These are phyloP conservation scores for Acrocephalus kingi DNA, from an alignment of 2,113 vertebrate genomes.

Conservation along the genomic window DNA sequence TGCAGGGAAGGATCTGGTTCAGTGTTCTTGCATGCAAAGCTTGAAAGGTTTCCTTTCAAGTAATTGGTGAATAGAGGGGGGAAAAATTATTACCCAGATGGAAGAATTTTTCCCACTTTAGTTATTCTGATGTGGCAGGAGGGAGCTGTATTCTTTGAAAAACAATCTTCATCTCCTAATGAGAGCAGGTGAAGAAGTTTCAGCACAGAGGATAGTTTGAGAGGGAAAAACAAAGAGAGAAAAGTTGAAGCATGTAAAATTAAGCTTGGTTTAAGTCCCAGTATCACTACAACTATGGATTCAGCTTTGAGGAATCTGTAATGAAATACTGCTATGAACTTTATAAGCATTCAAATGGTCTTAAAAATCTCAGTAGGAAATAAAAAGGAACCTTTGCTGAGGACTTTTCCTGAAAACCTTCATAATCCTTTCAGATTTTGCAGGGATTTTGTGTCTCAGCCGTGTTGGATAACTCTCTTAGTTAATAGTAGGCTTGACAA, in stretches of 20 bases:
- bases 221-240: accelerated
- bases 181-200: background rate
- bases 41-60: background rate
- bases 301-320: background rate
- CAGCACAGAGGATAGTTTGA: background rate
- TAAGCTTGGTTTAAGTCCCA: background rate
- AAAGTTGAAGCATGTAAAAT: background rate
- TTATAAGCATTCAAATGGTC: background rate
- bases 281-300: background rate
- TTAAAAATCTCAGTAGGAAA: background rate
- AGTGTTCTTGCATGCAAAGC: background rate
- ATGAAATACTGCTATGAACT: background rate
- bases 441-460: background rate
- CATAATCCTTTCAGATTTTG: background rate
- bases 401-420: background rate
- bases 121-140: background rate
- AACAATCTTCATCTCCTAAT: background rate
- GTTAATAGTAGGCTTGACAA: background rate
- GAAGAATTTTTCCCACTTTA: background rate
- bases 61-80: background rate
- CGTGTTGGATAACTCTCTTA: background rate
- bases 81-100: background rate
- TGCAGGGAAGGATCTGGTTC: background rate
- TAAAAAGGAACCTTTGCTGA: slow-evolving; percentile 9
- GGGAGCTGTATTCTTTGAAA: background rate